Percentiles rank a stretch among this genome's conserved stretches.
These are phyloP conservation scores for Labeo calbasu DNA, from an alignment of 2,797 vertebrate species.

Conservation along the genomic window DNA sequence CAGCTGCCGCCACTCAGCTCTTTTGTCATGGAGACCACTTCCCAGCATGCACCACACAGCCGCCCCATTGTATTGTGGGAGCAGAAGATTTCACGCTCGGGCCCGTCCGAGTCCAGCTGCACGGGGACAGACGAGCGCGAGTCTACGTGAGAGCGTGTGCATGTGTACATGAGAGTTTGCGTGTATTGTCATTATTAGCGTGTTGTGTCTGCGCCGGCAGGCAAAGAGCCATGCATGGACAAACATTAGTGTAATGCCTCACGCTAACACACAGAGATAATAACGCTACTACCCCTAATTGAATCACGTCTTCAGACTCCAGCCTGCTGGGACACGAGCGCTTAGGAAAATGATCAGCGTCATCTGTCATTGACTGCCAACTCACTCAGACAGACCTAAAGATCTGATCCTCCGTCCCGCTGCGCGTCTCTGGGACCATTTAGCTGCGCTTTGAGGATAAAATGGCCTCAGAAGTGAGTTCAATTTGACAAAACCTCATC, in stretches of 20 bases:
- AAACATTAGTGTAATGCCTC: constrained; percentile 60
- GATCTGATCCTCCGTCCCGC: constrained; percentile 53
- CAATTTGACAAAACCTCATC: constrained; percentile 1
- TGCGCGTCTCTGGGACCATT: constrained; percentile 9
- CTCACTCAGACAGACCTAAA: constrained; percentile 70
- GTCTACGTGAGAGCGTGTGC: constrained; percentile 39
- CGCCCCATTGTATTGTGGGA: constrained; percentile 78
- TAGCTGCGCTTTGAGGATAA: not conserved
- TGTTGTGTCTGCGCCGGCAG: constrained; percentile 31
- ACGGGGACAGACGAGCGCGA: constrained; percentile 80
- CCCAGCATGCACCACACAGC: constrained; percentile 83
- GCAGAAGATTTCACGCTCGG: constrained; percentile 84
- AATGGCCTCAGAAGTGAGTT: not conserved
- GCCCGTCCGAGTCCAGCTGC: constrained; percentile 85
- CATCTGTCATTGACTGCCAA: constrained; percentile 82
- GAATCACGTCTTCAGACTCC: constrained; percentile 73
- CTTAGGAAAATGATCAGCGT: constrained; percentile 84
- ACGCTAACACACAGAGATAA: constrained; percentile 79
- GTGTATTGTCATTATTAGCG: constrained; percentile 32
- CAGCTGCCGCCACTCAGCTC: constrained; percentile 88
- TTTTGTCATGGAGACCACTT: constrained; percentile 82
- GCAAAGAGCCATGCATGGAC: constrained; percentile 57
- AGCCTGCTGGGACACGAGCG: constrained; percentile 79
- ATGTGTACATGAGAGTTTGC: constrained; percentile 36
- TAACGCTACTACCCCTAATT: constrained; percentile 80